Base-by-base conservation (phyloP, 2,797 vertebrate species). In the Enteromius anoplus region DNA sequence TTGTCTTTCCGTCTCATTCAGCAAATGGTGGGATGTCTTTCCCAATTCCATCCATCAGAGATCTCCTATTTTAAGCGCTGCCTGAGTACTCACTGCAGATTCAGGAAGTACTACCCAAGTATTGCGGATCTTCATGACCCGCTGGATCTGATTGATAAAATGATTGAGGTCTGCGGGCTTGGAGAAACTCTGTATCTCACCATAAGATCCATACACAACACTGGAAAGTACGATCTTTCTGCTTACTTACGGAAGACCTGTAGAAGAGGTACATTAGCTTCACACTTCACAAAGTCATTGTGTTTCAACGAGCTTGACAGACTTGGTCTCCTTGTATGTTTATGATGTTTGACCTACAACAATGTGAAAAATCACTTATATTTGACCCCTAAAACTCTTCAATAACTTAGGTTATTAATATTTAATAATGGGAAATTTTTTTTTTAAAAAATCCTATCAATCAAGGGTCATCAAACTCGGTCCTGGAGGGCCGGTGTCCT, bases 121-220 rank as follows among this genome's bases (percentile, higher is more conserved):
- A 68, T 87, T 37, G 42, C 58, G 12, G 88, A 84, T 32, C 10
- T 82, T 29, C 37, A 75, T 0, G 88, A 89, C 5, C 66, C 71
- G 5, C 79, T 89, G 21, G 86, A 82, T 60, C 47, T 87, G 11
- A 86, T 79, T 2, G 88, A 89, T 78, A 75, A 75, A 10, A 62
- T 87, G 58, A 55, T 86, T 2, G 88, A 89, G 75, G 37, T 78
- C 5, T 66, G 79, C 5, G 58, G 49, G 2, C 49, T 42, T 32
- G 88, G 85, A 62, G 65, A 82, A 3, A 76, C 85, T 7, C 40
- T 87, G 9, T 11, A 51, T 62, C 69, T 78, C 40, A 60, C 85
- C 12, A 2, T 82, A 6, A 70, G 71, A 26, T 14, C 23, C 1
- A 71, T 89, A 5, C 23, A 75, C 0, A 29, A 51, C 51, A 84